Base-by-base conservation (phyloP, 2,888 invertebrate genomes). In the Peribatodes rhomboidaria region DNA sequence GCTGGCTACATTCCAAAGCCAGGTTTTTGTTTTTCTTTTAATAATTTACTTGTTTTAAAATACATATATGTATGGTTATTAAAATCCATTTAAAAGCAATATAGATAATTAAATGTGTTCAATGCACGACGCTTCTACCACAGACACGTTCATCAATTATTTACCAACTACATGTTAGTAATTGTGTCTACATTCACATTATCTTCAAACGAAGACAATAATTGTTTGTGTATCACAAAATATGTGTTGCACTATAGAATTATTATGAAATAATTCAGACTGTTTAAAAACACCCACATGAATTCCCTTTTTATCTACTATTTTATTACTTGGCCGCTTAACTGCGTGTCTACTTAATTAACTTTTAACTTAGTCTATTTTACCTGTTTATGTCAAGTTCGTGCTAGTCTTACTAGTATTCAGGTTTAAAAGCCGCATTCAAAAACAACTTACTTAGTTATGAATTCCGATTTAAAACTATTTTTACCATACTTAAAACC, bases 271-370 rank as follows among this genome's bases (percentile, higher is more conserved):
- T 65, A 61, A 33, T 62, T 53, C 58, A 55, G 54, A 49, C 61
- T 69, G 68, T 87, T 89, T 90, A 91, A 91, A 91, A 91, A 90
- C 80, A 87, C 91, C 91, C 91, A 91, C 91, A 91, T 91, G 91
- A 88, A 60, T 69, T 54, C 62, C 27, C 54, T 55, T 35, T 27
- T 61, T 27, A 4, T 56, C 16, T 41, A 42, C n/a, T 41, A 31
- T 52, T 47, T 2, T 9, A 39, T 33, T 27, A 22, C 55, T 47
- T 49, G 35, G 42, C 54, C 42, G 49, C 42, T 49, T 53, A 18
- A 8, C n/a, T 41, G 63, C 47, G 53, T n/a, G 41, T 58, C 39
- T 55, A 18, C 10, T 16, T n/a, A 22, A 47, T 47, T 54, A 47
- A 39, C 27, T 47, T 10, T 54, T 53, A 16, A 53, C 20, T 9